These are phyloP conservation scores for Istiophorus platypterus DNA, from an alignment of 2,113 vertebrate genomes.

Conservation along the genomic window DNA sequence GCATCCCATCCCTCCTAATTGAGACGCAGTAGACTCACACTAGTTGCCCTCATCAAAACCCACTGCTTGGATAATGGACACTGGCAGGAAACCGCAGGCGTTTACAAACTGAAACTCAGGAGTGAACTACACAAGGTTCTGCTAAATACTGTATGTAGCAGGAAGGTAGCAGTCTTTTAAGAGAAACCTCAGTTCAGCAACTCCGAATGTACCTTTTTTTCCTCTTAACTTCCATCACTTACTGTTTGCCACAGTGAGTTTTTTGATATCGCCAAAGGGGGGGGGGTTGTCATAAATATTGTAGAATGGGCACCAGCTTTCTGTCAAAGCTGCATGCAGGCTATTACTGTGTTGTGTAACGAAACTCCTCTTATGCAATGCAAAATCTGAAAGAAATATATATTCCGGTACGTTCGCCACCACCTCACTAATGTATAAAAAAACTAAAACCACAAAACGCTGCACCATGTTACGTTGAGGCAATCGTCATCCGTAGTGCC, in stretches of 20 bases:
- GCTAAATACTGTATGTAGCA: constrained; percentile 26
- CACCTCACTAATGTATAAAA: too few relatives aligned
- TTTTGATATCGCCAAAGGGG: neutral
- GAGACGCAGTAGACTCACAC: constrained; percentile 57
- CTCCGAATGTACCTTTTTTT: neutral
- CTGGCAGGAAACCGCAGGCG: constrained; percentile 53
- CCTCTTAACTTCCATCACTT: neutral
- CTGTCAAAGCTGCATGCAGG: neutral
- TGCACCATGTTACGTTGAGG: too few relatives aligned
- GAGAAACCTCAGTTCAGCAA: neutral
- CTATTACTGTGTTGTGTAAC: neutral
- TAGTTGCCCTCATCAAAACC: constrained; percentile 44
- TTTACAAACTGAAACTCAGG: constrained; percentile 41
- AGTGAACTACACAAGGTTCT: constrained; percentile 31
- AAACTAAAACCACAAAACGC: too few relatives aligned
- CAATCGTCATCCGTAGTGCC: too few relatives aligned
- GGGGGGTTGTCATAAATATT: neutral
- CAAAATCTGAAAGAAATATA: neutral
- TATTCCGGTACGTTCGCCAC: neutral
- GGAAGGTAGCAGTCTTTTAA: constrained; percentile 13
- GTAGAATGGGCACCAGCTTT: neutral
- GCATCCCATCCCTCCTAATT: constrained; percentile 42
- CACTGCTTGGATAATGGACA: constrained; percentile 54
- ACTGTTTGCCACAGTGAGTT: neutral
- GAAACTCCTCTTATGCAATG: neutral